These are phyloP conservation scores for Homalodisca vitripennis DNA, from an alignment of 1,140 invertebrate genomes.

Conservation along the genomic window DNA sequence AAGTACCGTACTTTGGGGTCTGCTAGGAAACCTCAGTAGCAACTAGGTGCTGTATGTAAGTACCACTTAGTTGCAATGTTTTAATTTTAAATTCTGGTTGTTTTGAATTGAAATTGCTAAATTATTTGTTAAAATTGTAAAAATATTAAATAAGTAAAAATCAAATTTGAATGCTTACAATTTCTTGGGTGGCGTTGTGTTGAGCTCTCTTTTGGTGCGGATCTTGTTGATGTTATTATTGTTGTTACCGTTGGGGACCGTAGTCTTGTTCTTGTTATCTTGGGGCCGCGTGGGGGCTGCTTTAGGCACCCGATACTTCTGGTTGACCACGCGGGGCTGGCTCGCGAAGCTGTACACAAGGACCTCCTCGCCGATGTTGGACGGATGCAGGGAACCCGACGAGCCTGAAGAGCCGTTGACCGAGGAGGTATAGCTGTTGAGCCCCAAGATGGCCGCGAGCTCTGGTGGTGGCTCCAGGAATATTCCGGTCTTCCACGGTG, in stretches of 20 bases:
- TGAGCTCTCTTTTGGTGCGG: slow-evolving; percentile 11
- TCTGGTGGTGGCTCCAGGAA: slow-evolving; percentile 75
- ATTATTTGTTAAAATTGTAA: no score
- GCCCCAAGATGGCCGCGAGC: slow-evolving; percentile 61
- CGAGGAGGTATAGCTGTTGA: slow-evolving; percentile 50
- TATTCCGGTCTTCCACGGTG: slow-evolving; percentile 71
- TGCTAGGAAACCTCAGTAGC: no score
- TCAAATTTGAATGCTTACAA: slow-evolving; percentile 8
- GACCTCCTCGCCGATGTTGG: slow-evolving; percentile 48
- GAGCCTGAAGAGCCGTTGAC: slow-evolving; percentile 37
- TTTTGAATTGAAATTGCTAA: no score
- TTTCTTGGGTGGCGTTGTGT: slow-evolving; percentile 17
- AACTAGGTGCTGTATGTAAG: no score
- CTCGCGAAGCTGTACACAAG: slow-evolving; percentile 60
- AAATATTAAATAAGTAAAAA: background rate
- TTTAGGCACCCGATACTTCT: slow-evolving; percentile 27
- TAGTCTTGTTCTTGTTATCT: slow-evolving; percentile 16
- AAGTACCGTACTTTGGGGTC: no score
- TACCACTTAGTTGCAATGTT: no score
- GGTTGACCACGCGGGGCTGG: slow-evolving; percentile 54
- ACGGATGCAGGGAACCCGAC: slow-evolving; percentile 44
- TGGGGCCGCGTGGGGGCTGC: no score
- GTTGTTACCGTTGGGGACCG: slow-evolving; percentile 34
- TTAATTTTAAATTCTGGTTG: no score
- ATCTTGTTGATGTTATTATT: slow-evolving; percentile 21